Evolutionary conservation across 2,888 invertebrate species (phyloP).

Genomic region (Encarsia formosa): DNA sequence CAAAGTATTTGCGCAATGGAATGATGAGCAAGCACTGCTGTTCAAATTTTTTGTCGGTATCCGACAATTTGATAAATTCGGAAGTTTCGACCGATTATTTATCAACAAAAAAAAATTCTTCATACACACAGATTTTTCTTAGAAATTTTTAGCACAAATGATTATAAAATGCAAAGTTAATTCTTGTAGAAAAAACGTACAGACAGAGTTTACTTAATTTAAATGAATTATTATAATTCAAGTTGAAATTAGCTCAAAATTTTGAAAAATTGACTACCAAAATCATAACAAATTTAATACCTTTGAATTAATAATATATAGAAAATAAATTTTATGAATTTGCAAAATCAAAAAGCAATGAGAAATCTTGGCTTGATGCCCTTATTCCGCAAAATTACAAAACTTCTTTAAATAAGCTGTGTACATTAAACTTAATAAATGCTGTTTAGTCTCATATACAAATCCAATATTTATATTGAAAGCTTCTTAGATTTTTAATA

Average conservation of each 20-base stretch:
- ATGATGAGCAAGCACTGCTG: slow-evolving; percentile 12
- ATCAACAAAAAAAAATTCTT: too few species aligned
- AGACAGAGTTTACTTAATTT: slow-evolving; percentile 13
- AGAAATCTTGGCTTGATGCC: slow-evolving; percentile 25
- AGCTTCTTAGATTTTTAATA: too few species aligned
- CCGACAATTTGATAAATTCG: slow-evolving; percentile 13
- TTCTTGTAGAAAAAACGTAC: too few species aligned
- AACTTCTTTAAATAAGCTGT: too few species aligned
- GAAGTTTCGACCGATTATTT: slow-evolving; percentile 12
- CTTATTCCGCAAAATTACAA: too few species aligned
- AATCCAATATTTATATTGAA: too few species aligned
- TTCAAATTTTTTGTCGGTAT: slow-evolving; percentile 26
- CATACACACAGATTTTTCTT: slow-evolving; percentile 14
- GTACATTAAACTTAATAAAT: too few species aligned
- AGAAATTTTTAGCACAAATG: too few species aligned
- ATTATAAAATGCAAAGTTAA: too few species aligned
- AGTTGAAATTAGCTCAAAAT: slow-evolving; percentile 12
- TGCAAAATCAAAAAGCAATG: slow-evolving; percentile 10
- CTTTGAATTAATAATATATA: slow-evolving; percentile 4
- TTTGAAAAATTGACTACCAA: not conserved
- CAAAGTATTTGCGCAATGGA: too few species aligned
- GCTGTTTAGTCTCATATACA: too few species aligned
- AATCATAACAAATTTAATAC: not conserved
- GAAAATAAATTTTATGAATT: slow-evolving; percentile 18
- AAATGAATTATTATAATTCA: slow-evolving; percentile 7